phyloP scores from a whole-genome alignment of 1,140 invertebrate genomes.

The Hyposmocoma kahamanoa region DNA sequence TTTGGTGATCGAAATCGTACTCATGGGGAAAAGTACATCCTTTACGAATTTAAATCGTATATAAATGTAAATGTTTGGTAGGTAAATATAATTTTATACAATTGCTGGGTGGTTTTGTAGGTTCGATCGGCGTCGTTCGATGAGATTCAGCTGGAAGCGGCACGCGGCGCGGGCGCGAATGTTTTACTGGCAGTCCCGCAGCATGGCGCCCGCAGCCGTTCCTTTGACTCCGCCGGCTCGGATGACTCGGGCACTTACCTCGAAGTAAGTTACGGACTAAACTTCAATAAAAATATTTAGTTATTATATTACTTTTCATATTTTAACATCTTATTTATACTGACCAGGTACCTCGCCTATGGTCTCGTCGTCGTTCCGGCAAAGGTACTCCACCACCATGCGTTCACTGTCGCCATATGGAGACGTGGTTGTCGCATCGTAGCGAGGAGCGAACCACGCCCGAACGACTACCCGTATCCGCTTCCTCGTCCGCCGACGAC shows the following conservation, averaged over 20 bases:
- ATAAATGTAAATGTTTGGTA: too few relatives aligned
- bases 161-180: conserved; percentile 71
- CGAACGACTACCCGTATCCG: conserved; percentile 64
- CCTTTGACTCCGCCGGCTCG: conserved; percentile 83
- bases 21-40: too few relatives aligned
- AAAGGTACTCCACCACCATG: conserved; percentile 77
- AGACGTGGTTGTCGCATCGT: conserved; percentile 75
- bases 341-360: conserved; percentile 75
- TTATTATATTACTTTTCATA: too few relatives aligned
- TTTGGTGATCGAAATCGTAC: too few relatives aligned
- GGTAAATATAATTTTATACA: too few relatives aligned
- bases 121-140: conserved; percentile 88
- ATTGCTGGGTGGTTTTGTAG: conserved; percentile 45
- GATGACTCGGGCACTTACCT: conserved; percentile 79
- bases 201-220: conserved; percentile 78
- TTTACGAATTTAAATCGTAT: too few relatives aligned
- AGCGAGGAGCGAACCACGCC: conserved; percentile 69
- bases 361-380: conserved; percentile 77
- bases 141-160: conserved; percentile 87
- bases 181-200: conserved; percentile 79
- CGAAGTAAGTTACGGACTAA: conserved; percentile 73
- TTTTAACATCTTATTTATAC: too few relatives aligned
- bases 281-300: too few relatives aligned
- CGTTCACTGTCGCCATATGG: conserved; percentile 79
- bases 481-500: conserved; percentile 72